Evolutionary conservation across 2,888 invertebrate genomes (phyloP).

Genomic region (Galeruca laticollis): DNA sequence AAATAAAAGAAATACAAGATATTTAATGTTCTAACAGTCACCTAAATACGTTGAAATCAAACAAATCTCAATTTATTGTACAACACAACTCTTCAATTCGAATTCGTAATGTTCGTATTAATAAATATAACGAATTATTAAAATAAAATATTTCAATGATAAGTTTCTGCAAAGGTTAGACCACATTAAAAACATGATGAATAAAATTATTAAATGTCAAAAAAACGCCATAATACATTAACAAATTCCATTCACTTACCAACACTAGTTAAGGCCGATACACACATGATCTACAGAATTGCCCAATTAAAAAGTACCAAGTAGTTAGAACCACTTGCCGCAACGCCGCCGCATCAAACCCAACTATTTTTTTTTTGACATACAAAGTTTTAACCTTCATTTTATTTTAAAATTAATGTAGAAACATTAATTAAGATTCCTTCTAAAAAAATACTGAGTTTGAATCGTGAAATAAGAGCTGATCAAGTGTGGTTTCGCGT

Average conservation of each 20-base stretch:
- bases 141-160: background rate
- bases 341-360: no score
- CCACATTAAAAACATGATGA: background rate
- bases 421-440: no score
- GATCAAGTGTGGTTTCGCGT: no score
- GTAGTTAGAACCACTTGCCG: no score
- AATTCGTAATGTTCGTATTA: constrained; percentile 8
- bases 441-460: no score
- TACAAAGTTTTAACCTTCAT: no score
- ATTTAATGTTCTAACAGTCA: constrained; percentile 25
- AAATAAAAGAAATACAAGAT: constrained; percentile 35
- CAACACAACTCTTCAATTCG: background rate
- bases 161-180: constrained; percentile 7
- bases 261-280: no score
- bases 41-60: constrained; percentile 21
- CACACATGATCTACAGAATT: no score
- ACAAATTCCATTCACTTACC: background rate
- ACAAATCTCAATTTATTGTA: constrained; percentile 8
- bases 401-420: no score
- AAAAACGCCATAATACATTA: background rate
- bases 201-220: background rate
- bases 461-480: no score
- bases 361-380: no score
- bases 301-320: no score
- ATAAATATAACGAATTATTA: constrained; percentile 13